These are phyloP conservation scores for Mythimna loreyi DNA, from an alignment of 2,888 invertebrate species.

Conservation along the genomic window DNA sequence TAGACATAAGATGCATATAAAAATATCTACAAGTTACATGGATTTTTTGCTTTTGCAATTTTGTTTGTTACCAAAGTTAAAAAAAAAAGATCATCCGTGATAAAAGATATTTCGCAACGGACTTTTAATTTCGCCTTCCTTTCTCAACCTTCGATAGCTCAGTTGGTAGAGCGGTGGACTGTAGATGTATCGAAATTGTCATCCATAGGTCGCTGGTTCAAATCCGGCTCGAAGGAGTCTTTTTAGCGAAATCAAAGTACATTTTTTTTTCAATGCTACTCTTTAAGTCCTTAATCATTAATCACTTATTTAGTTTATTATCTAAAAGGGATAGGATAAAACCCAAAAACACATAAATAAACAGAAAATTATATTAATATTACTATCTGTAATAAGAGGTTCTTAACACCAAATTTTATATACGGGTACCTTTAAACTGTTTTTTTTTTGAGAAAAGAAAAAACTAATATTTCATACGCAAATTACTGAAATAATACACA, in stretches of 20 bases:
- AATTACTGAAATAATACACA: too few species aligned
- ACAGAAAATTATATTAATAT: not conserved
- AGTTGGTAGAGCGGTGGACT: slow-evolving; percentile 92
- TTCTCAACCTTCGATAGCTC: slow-evolving; percentile 89
- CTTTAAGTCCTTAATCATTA: not conserved
- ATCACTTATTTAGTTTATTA: not conserved
- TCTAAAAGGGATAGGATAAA: not conserved
- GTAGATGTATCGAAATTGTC: slow-evolving; percentile 78
- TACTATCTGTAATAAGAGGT: too few species aligned
- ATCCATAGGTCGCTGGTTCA: slow-evolving; percentile 92
- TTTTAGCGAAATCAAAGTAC: slow-evolving; percentile 30
- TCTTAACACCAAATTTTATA: too few species aligned
- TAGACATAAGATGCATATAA: not conserved
- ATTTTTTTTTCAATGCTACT: not conserved
- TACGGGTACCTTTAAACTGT: too few species aligned
- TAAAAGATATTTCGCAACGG: not conserved
- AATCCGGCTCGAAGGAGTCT: slow-evolving; percentile 90
- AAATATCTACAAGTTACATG: not conserved
- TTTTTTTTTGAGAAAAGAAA: too few species aligned
- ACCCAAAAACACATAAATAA: not conserved
- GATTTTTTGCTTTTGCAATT: too few species aligned
- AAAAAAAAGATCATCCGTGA: not conserved
- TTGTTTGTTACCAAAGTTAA: not conserved
- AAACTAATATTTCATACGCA: too few species aligned
- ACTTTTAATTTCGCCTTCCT: slow-evolving; percentile 55